Conservation (phyloP, 2,113 vertebrate species). For the Oenanthe oenanthe region DNA sequence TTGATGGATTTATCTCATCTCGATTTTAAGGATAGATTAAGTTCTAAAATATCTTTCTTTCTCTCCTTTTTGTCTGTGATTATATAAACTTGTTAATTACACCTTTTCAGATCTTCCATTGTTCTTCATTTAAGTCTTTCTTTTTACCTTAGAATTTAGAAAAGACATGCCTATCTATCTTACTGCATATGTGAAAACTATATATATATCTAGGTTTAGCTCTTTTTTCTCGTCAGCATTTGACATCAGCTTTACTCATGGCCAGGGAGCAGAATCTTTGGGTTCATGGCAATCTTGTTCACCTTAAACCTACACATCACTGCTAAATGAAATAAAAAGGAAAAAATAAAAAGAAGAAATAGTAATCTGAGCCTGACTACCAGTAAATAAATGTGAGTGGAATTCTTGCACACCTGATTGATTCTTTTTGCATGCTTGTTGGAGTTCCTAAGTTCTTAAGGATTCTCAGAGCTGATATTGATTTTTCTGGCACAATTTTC, state of each 20-base stretch:
- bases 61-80: not conserved
- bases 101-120: not conserved
- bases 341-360: not conserved
- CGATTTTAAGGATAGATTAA: not conserved
- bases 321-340: fast-evolving
- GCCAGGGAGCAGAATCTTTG: not conserved
- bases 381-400: not conserved
- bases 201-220: not conserved
- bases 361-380: not conserved
- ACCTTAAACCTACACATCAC: not conserved
- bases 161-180: not conserved
- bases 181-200: not conserved
- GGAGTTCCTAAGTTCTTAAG: not conserved
- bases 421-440: not conserved
- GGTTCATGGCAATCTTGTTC: not conserved
- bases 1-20: not conserved
- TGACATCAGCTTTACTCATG: not conserved
- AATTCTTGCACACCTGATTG: not conserved
- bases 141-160: not conserved
- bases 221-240: not conserved
- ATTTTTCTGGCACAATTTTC: not conserved
- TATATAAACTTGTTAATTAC: not conserved
- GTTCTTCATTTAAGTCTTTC: not conserved
- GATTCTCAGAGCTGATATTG: not conserved
- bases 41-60: not conserved